Evolutionary conservation across 2,797 vertebrate genomes (phyloP).

Genomic region (Sebastes paucispinis): DNA sequence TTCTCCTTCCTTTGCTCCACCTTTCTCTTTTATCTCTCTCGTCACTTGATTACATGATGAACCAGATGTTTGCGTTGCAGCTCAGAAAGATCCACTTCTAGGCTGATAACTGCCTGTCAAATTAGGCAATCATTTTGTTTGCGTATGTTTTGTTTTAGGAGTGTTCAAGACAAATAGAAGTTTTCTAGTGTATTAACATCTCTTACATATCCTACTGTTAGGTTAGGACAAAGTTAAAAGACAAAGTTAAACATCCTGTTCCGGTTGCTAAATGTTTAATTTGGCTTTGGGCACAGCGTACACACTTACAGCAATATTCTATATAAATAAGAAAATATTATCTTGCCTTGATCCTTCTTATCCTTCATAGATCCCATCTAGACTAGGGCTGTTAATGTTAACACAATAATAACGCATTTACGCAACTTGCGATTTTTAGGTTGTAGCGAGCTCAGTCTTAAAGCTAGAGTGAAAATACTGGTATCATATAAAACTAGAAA

Average conservation of each 20-base stretch:
- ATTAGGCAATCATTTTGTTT: neutral
- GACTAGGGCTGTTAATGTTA: no score
- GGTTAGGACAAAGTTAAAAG: neutral
- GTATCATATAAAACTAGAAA: no score
- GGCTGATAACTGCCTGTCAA: neutral
- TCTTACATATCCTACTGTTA: neutral
- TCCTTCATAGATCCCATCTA: neutral
- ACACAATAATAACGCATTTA: no score
- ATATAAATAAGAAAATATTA: slow-evolving; percentile 1
- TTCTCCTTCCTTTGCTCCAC: neutral
- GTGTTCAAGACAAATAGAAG: neutral
- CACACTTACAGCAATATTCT: neutral
- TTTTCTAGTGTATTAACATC: neutral
- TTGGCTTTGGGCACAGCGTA: neutral
- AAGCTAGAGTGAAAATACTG: no score
- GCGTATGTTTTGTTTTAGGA: no score
- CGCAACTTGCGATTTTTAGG: no score
- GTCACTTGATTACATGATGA: slow-evolving; percentile 8
- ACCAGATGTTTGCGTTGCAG: neutral
- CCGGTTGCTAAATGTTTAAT: neutral
- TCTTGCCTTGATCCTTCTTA: neutral
- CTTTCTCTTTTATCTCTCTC: neutral
- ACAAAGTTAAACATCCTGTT: slow-evolving; percentile 19
- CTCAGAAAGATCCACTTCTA: neutral
- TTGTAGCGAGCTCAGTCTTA: no score